Evolutionary conservation across 2,888 invertebrate genomes (phyloP).

Genomic region (Agelastica alni): DNA sequence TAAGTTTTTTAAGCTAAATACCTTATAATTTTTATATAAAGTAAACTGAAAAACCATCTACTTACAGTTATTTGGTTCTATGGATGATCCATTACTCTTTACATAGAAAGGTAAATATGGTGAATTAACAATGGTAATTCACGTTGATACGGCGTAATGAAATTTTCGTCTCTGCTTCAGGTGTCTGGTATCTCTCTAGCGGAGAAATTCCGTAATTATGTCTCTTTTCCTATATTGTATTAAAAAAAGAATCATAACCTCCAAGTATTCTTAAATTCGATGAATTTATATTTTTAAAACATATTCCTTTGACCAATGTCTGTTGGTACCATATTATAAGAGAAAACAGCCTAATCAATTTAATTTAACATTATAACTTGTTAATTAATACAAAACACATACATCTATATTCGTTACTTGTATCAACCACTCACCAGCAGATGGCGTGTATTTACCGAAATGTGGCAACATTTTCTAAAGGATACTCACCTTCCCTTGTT

Average conservation of each 20-base stretch:
- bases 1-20: too few species aligned
- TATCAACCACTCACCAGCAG: conserved; percentile 9
- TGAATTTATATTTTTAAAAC: background rate
- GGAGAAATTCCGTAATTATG: conserved; percentile 12
- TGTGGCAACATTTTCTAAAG: conserved; percentile 8
- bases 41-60: too few species aligned
- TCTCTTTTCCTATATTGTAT: background rate
- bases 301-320: background rate
- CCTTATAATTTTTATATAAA: too few species aligned
- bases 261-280: background rate
- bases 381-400: background rate
- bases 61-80: conserved; percentile 4
- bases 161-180: conserved; percentile 9
- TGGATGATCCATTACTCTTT: conserved; percentile 9
- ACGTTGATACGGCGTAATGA: conserved; percentile 8
- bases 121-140: too few species aligned
- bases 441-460: conserved; percentile 1
- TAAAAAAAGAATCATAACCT: conserved; percentile 10
- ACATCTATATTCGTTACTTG: background rate
- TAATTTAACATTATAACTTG: background rate
- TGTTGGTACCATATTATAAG: background rate
- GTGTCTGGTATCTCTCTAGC: conserved; percentile 9
- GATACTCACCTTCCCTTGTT: conserved; percentile 4
- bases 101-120: conserved; percentile 3
- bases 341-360: background rate